These are phyloP conservation scores for Callimico goeldii DNA, from an alignment of 2,797 vertebrate species.

Conservation along the genomic window DNA sequence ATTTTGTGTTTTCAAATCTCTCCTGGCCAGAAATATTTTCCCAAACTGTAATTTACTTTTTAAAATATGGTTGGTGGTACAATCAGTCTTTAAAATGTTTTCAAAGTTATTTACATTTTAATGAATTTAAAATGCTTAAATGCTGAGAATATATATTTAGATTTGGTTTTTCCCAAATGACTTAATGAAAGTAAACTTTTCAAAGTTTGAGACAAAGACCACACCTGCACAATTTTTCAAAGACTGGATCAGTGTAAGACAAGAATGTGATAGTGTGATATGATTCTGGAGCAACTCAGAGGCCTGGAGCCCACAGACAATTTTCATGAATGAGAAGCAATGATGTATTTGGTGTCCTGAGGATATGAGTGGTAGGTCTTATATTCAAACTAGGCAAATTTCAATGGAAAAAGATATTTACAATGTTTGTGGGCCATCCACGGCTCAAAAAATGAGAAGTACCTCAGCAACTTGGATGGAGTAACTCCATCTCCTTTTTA, in stretches of 20 bases:
- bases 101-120: constrained; percentile 64
- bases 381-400: neutral
- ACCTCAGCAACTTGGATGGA: too few relatives aligned
- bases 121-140: constrained; percentile 56
- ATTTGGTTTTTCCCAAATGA: constrained; percentile 24
- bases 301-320: neutral
- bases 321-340: neutral
- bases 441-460: too few relatives aligned
- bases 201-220: neutral
- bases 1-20: constrained; percentile 49
- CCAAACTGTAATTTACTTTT: constrained; percentile 37
- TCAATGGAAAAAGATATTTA: neutral
- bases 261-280: neutral
- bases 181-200: constrained; percentile 10
- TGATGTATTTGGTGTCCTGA: neutral
- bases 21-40: constrained; percentile 42
- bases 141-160: constrained; percentile 52
- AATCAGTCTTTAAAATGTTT: constrained; percentile 49
- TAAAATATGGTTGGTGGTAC: constrained; percentile 36
- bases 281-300: neutral
- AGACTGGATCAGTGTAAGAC: neutral
- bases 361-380: neutral
- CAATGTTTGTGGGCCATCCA: neutral
- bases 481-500: neutral
- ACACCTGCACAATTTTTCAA: neutral